Evolutionary conservation across 1,140 invertebrate genomes (phyloP).

Genomic region (Gryllus bimaculatus): DNA sequence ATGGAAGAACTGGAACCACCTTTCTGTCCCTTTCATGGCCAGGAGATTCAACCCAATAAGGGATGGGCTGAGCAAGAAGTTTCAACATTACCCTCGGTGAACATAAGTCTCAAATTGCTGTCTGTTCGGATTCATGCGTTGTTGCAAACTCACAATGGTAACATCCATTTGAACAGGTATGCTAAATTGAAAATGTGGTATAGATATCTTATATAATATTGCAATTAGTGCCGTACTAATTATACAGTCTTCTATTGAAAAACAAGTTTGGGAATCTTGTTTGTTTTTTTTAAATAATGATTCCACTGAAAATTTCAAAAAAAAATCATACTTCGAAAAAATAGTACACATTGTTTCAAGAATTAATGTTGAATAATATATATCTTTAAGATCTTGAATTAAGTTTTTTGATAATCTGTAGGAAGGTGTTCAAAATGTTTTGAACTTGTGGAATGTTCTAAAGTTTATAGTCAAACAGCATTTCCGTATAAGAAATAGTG

Average conservation of each 20-base stretch:
- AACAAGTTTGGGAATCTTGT: not conserved
- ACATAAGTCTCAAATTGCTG: constrained; percentile 54
- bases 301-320: too few relatives aligned
- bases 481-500: too few relatives aligned
- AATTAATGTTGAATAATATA: too few relatives aligned
- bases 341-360: too few relatives aligned
- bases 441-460: too few relatives aligned
- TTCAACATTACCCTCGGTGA: constrained; percentile 59
- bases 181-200: not conserved
- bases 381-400: too few relatives aligned
- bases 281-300: not conserved
- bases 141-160: constrained; percentile 57
- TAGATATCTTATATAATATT: not conserved
- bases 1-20: constrained; percentile 38
- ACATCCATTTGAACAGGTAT: constrained; percentile 60
- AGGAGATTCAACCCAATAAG: constrained; percentile 38
- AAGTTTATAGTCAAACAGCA: too few relatives aligned
- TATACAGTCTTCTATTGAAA: not conserved
- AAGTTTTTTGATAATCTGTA: too few relatives aligned
- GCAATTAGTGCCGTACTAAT: not conserved
- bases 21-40: constrained; percentile 52
- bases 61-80: constrained; percentile 69
- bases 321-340: too few relatives aligned
- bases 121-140: constrained; percentile 53
- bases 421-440: too few relatives aligned